Evolutionary conservation across 2,888 invertebrate species (phyloP).

Genomic region (Colletes collaris): DNA sequence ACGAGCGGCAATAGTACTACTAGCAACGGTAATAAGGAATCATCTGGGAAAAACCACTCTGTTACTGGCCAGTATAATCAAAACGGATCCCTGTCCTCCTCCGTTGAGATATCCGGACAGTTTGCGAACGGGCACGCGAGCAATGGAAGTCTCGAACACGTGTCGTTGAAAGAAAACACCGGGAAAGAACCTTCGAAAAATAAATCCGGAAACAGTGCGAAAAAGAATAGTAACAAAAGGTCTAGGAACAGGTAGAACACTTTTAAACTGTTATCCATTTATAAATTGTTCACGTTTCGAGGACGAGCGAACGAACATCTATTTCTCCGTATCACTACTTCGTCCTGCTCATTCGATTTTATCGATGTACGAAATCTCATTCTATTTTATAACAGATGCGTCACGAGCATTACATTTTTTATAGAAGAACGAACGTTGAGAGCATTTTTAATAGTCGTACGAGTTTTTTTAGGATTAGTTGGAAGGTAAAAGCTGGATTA

Average conservation of each 20-base stretch:
- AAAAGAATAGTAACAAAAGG: conserved; percentile 92
- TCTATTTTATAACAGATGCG: conserved; percentile 35
- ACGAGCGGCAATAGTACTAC: conserved; percentile 70
- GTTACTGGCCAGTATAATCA: conserved; percentile 77
- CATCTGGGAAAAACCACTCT: conserved; percentile 81
- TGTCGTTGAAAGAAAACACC: conserved; percentile 82
- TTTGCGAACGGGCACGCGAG: conserved; percentile 80
- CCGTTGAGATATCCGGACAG: conserved; percentile 74
- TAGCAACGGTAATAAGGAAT: conserved; percentile 79
- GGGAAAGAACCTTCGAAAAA: conserved; percentile 83
- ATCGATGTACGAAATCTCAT: conserved; percentile 26
- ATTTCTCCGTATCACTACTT: conserved; percentile 8
- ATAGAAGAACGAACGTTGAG: background rate
- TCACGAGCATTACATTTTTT: background rate
- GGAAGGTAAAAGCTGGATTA: background rate
- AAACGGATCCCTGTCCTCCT: conserved; percentile 77
- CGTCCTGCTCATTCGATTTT: conserved; percentile 1
- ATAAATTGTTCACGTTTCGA: background rate
- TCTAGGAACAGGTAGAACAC: conserved; percentile 89
- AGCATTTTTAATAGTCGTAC: conserved; percentile 6
- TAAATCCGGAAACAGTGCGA: conserved; percentile 85
- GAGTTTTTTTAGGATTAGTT: conserved; percentile 7
- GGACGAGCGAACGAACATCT: background rate
- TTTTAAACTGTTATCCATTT: background rate
- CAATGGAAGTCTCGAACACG: conserved; percentile 87